A percentile compares a stretch with the other conserved stretches of the same genome.
Evolutionary conservation across 2,113 vertebrate genomes (phyloP).

Genomic region (Hydropotes inermis): DNA sequence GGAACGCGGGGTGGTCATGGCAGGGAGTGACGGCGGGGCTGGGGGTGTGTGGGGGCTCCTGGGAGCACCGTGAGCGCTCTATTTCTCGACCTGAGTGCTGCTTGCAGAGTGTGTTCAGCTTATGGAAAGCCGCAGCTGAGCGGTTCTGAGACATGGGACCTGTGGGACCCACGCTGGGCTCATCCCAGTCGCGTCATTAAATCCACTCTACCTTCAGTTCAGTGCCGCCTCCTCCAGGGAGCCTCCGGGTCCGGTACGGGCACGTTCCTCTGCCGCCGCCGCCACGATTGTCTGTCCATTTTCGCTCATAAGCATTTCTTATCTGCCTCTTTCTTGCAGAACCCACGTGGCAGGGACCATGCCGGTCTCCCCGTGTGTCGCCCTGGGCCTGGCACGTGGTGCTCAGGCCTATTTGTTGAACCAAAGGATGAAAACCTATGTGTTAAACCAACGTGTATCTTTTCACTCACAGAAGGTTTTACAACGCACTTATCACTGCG

Average conservation of each 20-base stretch:
- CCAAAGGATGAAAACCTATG: background rate
- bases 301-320: accelerated
- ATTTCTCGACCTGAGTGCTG: no score
- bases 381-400: background rate
- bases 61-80: accelerated
- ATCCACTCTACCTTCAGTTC: no score
- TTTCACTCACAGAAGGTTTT: background rate
- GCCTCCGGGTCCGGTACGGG: background rate
- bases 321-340: accelerated
- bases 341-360: accelerated
- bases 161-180: no score
- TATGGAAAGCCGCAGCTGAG: accelerated
- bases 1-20: accelerated
- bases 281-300: accelerated
- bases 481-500: background rate
- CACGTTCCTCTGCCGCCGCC: accelerated
- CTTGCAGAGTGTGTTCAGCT: accelerated
- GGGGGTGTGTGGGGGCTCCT: accelerated
- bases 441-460: background rate
- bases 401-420: background rate
- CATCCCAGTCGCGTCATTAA: no score
- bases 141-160: accelerated
- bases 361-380: background rate
- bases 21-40: background rate
- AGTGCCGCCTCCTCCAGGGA: background rate